Evolutionary conservation across 2,888 invertebrate species (phyloP).

Genomic region (Aphodius granarius): DNA sequence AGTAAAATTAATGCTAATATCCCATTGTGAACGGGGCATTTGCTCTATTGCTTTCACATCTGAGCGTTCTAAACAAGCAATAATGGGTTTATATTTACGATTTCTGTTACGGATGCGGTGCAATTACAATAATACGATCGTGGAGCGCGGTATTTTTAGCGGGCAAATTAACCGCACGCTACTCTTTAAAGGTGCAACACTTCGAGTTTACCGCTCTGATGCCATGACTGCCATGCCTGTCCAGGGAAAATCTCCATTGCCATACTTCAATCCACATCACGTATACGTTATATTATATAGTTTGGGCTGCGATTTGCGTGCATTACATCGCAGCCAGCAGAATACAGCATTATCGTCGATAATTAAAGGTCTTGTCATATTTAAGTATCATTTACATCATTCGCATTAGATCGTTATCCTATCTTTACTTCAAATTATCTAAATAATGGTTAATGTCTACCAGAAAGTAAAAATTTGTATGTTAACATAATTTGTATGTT

Average conservation of each 20-base stretch:
- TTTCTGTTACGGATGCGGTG: slow-evolving; percentile 14
- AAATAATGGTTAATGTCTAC: too few species aligned
- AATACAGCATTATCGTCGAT: not conserved
- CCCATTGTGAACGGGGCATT: slow-evolving; percentile 9
- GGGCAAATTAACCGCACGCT: not conserved
- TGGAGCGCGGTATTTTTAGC: not conserved
- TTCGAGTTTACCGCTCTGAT: not conserved
- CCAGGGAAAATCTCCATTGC: not conserved
- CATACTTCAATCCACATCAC: not conserved
- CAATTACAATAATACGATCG: slow-evolving; percentile 12
- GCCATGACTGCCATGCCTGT: not conserved
- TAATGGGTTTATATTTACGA: slow-evolving; percentile 14
- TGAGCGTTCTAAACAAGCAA: slow-evolving; percentile 5
- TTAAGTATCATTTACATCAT: not conserved
- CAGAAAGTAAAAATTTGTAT: too few species aligned
- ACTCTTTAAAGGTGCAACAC: not conserved
- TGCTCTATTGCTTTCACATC: not conserved
- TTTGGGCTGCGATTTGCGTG: not conserved
- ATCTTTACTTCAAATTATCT: too few species aligned
- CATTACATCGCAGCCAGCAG: not conserved
- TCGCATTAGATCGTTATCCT: not conserved
- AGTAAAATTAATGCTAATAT: slow-evolving; percentile 11
- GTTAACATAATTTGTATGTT: too few species aligned
- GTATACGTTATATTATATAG: not conserved
- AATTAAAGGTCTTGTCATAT: not conserved